Conservation (phyloP, 2,113 vertebrate genomes). For the Aegithalos caudatus region DNA sequence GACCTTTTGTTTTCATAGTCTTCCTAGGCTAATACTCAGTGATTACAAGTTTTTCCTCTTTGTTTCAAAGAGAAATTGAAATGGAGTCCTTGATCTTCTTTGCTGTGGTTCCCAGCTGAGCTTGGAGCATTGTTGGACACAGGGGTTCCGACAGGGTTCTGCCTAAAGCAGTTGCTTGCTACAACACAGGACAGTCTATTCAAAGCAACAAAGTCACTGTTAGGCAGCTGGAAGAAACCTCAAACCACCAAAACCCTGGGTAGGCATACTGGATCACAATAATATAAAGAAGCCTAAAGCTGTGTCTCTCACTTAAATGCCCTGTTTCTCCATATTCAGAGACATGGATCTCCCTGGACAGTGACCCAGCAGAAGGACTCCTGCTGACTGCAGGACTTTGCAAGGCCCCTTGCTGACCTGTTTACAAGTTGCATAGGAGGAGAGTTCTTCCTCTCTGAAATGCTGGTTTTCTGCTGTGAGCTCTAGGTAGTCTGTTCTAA, state of each 20-base stretch:
- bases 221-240: background rate
- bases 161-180: background rate
- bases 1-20: background rate
- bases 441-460: background rate
- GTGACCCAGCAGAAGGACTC: background rate
- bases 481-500: background rate
- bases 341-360: background rate
- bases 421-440: background rate
- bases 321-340: background rate
- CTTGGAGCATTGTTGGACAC: background rate
- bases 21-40: background rate
- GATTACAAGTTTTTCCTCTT: background rate
- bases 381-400: background rate
- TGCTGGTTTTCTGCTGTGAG: background rate
- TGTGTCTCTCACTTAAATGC: background rate
- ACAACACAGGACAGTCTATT: background rate
- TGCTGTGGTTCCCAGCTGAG: background rate
- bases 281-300: background rate
- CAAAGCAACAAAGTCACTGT: background rate
- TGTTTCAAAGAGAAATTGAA: background rate
- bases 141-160: fast-evolving
- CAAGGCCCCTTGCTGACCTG: background rate
- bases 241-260: background rate
- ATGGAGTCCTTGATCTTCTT: background rate
- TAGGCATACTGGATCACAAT: background rate